Evolutionary conservation across 2,113 vertebrate species (phyloP).

Genomic region (Cynoglossus semilaevis): DNA sequence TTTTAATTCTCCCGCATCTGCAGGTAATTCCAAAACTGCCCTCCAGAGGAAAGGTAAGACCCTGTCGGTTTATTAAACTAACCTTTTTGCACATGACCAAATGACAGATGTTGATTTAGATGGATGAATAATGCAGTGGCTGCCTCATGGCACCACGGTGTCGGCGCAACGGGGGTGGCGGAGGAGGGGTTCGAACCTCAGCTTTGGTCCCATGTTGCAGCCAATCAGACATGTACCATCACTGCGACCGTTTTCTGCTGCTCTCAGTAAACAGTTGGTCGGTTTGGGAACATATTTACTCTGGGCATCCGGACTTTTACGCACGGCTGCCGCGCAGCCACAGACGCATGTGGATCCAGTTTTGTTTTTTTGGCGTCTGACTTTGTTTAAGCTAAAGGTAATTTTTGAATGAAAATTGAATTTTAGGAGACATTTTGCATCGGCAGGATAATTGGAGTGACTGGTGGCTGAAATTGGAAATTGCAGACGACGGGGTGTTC

Average conservation of each 20-base stretch:
- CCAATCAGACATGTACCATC: slow-evolving; percentile 7
- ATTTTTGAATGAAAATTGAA: neutral
- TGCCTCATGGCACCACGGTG: slow-evolving; percentile 26
- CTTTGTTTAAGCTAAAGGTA: neutral
- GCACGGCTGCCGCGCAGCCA: slow-evolving; percentile 4
- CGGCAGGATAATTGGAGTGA: neutral
- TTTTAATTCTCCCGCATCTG: too few species aligned
- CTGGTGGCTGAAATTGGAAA: neutral
- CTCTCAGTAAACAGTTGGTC: neutral
- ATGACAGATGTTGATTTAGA: slow-evolving; percentile 53
- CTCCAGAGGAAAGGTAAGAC: slow-evolving; percentile 44
- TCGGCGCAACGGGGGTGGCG: slow-evolving; percentile 36
- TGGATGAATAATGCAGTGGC: slow-evolving; percentile 48
- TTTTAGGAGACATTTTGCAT: accelerated
- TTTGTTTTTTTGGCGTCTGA: neutral
- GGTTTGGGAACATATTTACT: neutral
- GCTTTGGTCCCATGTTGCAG: slow-evolving; percentile 27
- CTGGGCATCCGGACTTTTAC: slow-evolving; percentile 34
- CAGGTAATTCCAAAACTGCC: slow-evolving; percentile 4
- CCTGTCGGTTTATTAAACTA: neutral
- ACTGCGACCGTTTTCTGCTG: neutral
- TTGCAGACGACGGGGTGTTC: too few species aligned
- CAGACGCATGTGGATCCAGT: neutral
- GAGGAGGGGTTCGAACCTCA: slow-evolving; percentile 16
- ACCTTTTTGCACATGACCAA: neutral